Conservation (phyloP, 2,797 vertebrate genomes). For the Onychomys leucogaster region DNA sequence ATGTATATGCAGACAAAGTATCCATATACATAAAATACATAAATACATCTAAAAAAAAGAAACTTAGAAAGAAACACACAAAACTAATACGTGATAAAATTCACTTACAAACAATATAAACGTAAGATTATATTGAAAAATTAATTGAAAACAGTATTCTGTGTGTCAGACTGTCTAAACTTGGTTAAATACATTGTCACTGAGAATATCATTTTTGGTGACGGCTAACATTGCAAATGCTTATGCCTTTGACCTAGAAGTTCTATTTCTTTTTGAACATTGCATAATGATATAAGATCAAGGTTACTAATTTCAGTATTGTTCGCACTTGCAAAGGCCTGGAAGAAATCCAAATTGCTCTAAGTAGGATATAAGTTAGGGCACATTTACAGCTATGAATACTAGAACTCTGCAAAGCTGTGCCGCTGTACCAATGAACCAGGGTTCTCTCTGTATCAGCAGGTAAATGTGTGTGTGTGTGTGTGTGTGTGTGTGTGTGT, state of each 20-base stretch:
- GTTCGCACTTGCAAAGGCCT: conserved; percentile 7
- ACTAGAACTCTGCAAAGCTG: conserved; percentile 2
- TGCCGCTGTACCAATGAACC: neutral
- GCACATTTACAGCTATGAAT: neutral
- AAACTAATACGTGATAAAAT: conserved; percentile 6
- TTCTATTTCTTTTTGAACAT: neutral
- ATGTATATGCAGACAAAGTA: neutral
- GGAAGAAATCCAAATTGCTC: neutral
- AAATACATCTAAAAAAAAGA: neutral
- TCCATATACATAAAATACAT: neutral
- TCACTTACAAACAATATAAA: neutral
- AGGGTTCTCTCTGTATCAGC: neutral
- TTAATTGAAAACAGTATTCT: too few species aligned
- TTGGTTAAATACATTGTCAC: neutral
- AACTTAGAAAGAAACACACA: conserved; percentile 20
- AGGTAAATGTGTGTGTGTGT: neutral
- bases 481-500: neutral
- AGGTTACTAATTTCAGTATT: conserved; percentile 7
- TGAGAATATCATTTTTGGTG: neutral
- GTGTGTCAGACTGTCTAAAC: neutral
- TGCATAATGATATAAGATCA: neutral
- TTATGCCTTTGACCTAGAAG: neutral
- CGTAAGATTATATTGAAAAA: too few species aligned
- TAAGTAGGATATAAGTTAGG: neutral
- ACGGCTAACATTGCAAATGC: neutral